Base-by-base conservation (phyloP, 2,113 vertebrate species). In the Elaphurus davidianus region DNA sequence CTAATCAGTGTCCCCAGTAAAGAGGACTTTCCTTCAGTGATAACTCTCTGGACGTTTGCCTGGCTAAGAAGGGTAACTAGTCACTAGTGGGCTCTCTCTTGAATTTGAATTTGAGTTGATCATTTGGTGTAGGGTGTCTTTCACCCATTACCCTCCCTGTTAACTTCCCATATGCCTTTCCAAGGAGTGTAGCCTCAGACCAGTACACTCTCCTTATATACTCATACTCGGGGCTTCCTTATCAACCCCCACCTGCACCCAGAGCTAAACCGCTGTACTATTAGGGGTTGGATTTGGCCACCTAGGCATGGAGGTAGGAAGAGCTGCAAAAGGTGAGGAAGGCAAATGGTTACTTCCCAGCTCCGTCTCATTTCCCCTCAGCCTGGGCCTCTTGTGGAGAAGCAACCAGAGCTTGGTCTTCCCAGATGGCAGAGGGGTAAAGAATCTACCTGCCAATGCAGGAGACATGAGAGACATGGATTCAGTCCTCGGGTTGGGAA, bases 181-280 rank as follows among this genome's bases (percentile, higher is more conserved):
- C n/a, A 47, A 60, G n/a, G 64, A 81, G 36, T 62, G 47, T 50
- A 57, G 23, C 23, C 21, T 27, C 12, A 21, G 40, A 62, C 28
- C 12, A 57, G 45, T 12, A 21, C 19, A 1, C 30, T n/a, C 0
- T 0, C 8, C 54, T 55, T 71, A 12, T 4, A 3, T 57, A 54
- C 3, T 8, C 47, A 33, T 2, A 2, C 36, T 21, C 54, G 62
- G 87, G n/a, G 10, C 12, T 13, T 74, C 76, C 45, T 62, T 45
- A 19, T 7, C 1, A 2, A 60, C 23, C 47, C 78, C 4, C 5
- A 17, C 74, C 14, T 4, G 3, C 2, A 5, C 45, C 27, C 27
- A 8, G 9, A 19, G 27, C 27, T 6, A 45, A 40, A 36, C 6
- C 28, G 1, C 25, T 55, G 36, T 21, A 12, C 16, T n/a, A 0